Base-by-base conservation (phyloP, 2,797 vertebrate genomes). In the Myiotriccus ornatus region DNA sequence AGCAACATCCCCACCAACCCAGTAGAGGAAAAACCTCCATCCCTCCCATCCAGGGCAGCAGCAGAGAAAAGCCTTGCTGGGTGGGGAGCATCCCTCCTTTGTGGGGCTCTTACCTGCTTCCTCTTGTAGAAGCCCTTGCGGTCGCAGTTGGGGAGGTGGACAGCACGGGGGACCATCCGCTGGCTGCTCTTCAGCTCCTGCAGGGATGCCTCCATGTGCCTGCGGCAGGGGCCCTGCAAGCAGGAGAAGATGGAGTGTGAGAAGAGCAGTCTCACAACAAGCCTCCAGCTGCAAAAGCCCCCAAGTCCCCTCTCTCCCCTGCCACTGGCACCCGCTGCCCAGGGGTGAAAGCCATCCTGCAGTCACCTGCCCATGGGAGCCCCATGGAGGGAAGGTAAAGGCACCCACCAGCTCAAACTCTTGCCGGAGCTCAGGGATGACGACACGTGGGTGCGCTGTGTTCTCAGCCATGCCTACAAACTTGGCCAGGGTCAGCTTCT, bases 141-240 rank as follows among this genome's bases (percentile, higher is more conserved):
- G 98, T 99, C 99, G 5, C 99, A 99, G 98, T 99, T 99, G 95
- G 99, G 99, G 90, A 99, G 98, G 93, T 99, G 99, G 89, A 99
- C 98, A 1, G 99, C 98, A 0, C 98, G 98, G 46, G 99, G 98
- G 89, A 99, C 98, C 93, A 99, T 98, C 55, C 98, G 98, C 67
- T 99, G 99, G 56, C 99, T 99, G 88, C 99, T 98, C 96, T 99
- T 99, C 97, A 99, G 98, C 87, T 98, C 98, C 97, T 99, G 99
- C 97, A 99, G 98, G 68, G 99, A 98, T 0, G 99, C 98, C 30
- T 99, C 99, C 98, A 99, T 98, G 96, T 99, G 99, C 95, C 99
- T 98, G 94, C 99, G 98, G 98, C 99, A 99, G 9, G 99, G 99
- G 62, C 99, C 99, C 99, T 99, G 92, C 10, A 4, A 21, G 35